Evolutionary conservation across 2,888 invertebrate genomes (phyloP).

Genomic region (Panopea generosa): DNA sequence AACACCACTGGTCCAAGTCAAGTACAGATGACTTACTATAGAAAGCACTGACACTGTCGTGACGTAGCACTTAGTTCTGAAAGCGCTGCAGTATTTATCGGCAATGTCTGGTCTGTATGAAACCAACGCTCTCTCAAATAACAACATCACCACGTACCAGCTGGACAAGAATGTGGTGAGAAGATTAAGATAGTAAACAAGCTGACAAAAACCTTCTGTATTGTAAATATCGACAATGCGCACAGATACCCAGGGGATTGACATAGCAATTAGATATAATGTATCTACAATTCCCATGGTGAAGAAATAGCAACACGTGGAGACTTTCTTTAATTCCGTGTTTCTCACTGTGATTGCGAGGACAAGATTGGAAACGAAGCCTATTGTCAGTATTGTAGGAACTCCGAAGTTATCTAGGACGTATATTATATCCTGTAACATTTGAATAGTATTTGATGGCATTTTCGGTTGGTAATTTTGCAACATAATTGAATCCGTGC

Average conservation of each 20-base stretch:
- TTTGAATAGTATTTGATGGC: background rate
- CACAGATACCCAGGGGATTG: slow-evolving; percentile 64
- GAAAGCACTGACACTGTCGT: slow-evolving; percentile 61
- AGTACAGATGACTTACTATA: slow-evolving; percentile 65
- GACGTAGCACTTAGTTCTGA: slow-evolving; percentile 65
- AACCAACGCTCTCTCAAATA: slow-evolving; percentile 52
- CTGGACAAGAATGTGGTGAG: slow-evolving; percentile 65
- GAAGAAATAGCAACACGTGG: slow-evolving; percentile 61
- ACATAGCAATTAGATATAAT: slow-evolving; percentile 60
- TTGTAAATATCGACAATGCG: slow-evolving; percentile 63
- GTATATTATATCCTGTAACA: slow-evolving; percentile 42
- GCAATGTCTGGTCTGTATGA: slow-evolving; percentile 43
- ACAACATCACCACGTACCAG: slow-evolving; percentile 63
- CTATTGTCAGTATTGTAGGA: slow-evolving; percentile 55
- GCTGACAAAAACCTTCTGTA: slow-evolving; percentile 67
- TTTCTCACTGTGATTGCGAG: slow-evolving; percentile 47
- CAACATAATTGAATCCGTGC: too few species aligned
- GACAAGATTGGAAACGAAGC: slow-evolving; percentile 61
- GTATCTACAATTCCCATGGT: slow-evolving; percentile 62
- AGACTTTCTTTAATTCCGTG: slow-evolving; percentile 61
- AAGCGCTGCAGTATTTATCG: slow-evolving; percentile 54
- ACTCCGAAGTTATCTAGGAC: slow-evolving; percentile 57
- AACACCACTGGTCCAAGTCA: slow-evolving; percentile 70
- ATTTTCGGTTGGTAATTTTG: too few species aligned
- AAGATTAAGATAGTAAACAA: slow-evolving; percentile 64